Conservation (phyloP, 1,140 invertebrate genomes). For the Megalonaias nervosa region DNA sequence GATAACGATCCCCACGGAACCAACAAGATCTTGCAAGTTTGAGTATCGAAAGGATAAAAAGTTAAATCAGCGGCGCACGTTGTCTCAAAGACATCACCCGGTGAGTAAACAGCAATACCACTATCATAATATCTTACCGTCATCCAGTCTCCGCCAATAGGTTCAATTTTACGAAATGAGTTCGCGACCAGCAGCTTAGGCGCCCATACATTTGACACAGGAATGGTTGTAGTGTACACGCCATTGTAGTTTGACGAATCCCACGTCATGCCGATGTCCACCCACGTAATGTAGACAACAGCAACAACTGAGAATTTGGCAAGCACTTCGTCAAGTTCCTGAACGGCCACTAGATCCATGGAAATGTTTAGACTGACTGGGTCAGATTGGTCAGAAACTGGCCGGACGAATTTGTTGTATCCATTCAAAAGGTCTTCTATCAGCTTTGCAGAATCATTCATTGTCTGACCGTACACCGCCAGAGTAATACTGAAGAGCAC, state of each 20-base stretch:
- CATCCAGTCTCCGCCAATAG: constrained; percentile 25
- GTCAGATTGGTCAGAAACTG: constrained; percentile 13
- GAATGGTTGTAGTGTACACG: not conserved
- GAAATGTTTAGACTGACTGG: constrained; percentile 21
- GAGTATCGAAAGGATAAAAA: constrained; percentile 81
- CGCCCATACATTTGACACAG: constrained; percentile 33
- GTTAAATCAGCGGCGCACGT: constrained; percentile 91
- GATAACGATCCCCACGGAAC: constrained; percentile 8
- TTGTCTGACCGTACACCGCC: too few relatives aligned
- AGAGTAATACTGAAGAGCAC: too few relatives aligned
- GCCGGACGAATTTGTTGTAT: constrained; percentile 35
- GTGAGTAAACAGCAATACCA: constrained; percentile 17
- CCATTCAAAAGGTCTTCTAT: too few relatives aligned
- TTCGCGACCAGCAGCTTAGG: constrained; percentile 31
- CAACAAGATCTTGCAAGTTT: constrained; percentile 75
- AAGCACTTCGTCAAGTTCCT: constrained; percentile 25
- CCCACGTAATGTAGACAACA: constrained; percentile 17
- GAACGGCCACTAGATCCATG: constrained; percentile 24
- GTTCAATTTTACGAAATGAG: constrained; percentile 13
- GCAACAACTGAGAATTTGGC: constrained; percentile 27
- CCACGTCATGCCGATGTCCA: constrained; percentile 32
- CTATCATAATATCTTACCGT: constrained; percentile 5
- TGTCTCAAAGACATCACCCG: constrained; percentile 58
- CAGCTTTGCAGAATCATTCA: too few relatives aligned
- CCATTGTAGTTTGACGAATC: constrained; percentile 22